phyloP scores from a whole-genome alignment of 1,140 invertebrate species.

The Druon quercuslanigerum region DNA sequence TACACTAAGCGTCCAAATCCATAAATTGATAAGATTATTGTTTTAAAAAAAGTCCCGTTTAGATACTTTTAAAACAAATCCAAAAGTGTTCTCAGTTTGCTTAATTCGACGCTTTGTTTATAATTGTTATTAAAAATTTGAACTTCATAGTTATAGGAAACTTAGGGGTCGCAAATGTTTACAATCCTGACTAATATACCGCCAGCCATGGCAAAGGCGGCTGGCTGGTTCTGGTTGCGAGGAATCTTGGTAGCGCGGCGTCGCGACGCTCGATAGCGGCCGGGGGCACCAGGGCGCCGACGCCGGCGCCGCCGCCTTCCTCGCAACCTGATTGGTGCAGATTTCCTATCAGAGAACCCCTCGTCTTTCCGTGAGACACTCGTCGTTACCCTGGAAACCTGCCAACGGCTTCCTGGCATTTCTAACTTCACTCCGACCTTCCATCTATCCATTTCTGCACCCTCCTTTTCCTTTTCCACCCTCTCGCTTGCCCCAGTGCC shows the following conservation, averaged over 20 bases:
- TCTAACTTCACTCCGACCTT: constrained; percentile 45
- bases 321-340: constrained; percentile 50
- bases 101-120: constrained; percentile 36
- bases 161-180: constrained; percentile 41
- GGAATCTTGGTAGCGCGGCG: constrained; percentile 65
- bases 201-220: constrained; percentile 64
- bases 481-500: constrained; percentile 3
- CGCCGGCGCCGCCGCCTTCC: constrained; percentile 56
- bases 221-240: constrained; percentile 32
- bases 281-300: constrained; percentile 64
- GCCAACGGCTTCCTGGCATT: constrained; percentile 65
- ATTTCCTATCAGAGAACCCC: constrained; percentile 37
- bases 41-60: too few species aligned
- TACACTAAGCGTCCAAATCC: too few species aligned
- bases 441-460: constrained; percentile 52
- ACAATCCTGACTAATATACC: constrained; percentile 25
- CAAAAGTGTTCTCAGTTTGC: too few species aligned
- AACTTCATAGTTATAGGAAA: background rate
- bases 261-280: constrained; percentile 69
- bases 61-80: too few species aligned
- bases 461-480: constrained; percentile 3
- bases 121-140: background rate
- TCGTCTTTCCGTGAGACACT: constrained; percentile 44
- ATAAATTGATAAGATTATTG: too few species aligned
- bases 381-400: constrained; percentile 64